phyloP scores from a whole-genome alignment of 2,113 vertebrate genomes.

The Tenebrosternarchus preto region DNA sequence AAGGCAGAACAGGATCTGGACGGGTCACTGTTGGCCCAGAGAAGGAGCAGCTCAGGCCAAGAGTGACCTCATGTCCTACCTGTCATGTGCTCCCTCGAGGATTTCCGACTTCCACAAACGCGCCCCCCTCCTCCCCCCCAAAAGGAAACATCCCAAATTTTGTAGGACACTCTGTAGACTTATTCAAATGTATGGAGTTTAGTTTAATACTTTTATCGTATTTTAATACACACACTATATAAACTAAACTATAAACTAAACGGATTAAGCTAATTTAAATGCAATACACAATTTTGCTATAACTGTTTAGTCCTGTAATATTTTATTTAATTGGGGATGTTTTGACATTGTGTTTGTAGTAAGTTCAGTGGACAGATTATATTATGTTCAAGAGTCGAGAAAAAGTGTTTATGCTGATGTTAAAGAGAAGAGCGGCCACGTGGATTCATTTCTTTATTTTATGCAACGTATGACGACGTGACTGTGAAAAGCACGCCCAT shows the following conservation, averaged over 20 bases:
- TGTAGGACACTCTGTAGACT: neutral
- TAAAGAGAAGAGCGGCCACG: neutral
- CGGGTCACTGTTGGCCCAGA: slow-evolving; percentile 6
- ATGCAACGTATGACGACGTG: neutral
- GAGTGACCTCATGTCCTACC: slow-evolving; percentile 33
- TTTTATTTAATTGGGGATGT: too few relatives aligned
- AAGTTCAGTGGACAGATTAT: neutral
- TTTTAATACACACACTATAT: too few relatives aligned
- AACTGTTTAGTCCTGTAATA: too few relatives aligned
- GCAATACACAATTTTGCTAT: too few relatives aligned
- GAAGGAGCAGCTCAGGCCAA: slow-evolving; percentile 8
- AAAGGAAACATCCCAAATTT: neutral
- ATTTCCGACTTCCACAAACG: slow-evolving; percentile 12
- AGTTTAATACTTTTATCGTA: too few relatives aligned
- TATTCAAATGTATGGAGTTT: too few relatives aligned
- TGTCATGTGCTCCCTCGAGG: slow-evolving; percentile 50
- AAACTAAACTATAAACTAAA: too few relatives aligned
- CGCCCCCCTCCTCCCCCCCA: neutral
- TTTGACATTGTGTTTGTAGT: too few relatives aligned
- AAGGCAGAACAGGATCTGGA: slow-evolving; percentile 42
- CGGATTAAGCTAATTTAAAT: too few relatives aligned
- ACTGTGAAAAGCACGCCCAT: slow-evolving; percentile 11
- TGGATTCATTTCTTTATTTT: neutral
- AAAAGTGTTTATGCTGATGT: neutral
- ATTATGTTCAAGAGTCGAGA: neutral